phyloP scores from a whole-genome alignment of 2,888 invertebrate species.

The Crematogaster levior region DNA sequence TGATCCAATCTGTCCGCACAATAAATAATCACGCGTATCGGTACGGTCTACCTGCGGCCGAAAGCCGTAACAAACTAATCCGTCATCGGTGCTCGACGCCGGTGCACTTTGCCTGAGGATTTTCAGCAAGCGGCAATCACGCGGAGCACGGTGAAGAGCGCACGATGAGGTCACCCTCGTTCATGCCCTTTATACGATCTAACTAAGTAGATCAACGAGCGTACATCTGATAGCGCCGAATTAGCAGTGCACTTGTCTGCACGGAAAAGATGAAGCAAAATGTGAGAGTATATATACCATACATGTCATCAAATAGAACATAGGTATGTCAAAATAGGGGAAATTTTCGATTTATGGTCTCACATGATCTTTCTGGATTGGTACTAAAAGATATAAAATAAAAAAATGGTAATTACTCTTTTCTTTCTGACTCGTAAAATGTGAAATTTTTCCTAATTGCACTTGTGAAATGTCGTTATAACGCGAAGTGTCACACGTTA shows the following conservation, averaged over 20 bases:
- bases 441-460: no score
- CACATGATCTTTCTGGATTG: not conserved
- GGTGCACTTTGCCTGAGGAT: conserved; percentile 60
- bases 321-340: not conserved
- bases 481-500: no score
- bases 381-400: not conserved
- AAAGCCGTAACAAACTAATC: conserved; percentile 79
- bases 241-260: conserved; percentile 16
- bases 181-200: not conserved
- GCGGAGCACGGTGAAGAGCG: conserved; percentile 50
- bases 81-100: conserved; percentile 69
- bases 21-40: conserved; percentile 80
- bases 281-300: no score
- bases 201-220: conserved; percentile 34
- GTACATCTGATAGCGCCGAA: conserved; percentile 29
- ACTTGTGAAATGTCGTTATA: no score
- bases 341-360: not conserved
- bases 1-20: conserved; percentile 80
- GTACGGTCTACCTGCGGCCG: conserved; percentile 72
- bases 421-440: not conserved
- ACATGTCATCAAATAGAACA: no score
- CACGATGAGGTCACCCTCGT: conserved; percentile 28
- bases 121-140: conserved; percentile 71
- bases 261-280: not conserved
- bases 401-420: not conserved